Evolutionary conservation across 2,113 vertebrate species (phyloP), one percentile per base, ranked within the genome.

Genomic region (Datnioides undecimradiatus): DNA sequence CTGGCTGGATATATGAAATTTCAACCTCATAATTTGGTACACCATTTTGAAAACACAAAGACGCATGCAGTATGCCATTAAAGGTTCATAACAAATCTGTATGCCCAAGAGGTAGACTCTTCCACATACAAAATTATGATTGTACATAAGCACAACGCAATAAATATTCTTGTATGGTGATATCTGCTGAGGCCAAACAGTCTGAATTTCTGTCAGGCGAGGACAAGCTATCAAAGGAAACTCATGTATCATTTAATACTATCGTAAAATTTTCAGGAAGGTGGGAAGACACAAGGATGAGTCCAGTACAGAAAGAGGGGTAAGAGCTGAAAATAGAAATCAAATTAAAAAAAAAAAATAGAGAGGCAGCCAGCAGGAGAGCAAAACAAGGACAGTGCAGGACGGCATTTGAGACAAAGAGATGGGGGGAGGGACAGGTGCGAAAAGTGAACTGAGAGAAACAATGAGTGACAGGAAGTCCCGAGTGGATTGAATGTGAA

Each of bases 191-290:
- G 62, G 70, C 25, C 72, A 72, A 88, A 72, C 52, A 21, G 46
- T 69, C 66, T 48, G 38, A 49, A 78, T 71, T 78, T 80, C 65
- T 82, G 67, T 78, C 66, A 86, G 82, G 31, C 33, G 25, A 90
- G 79, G 86, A 85, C 43, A 83, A 84, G 80, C 83, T 86, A 91
- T 88, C 84, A 88, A 85, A 89, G 58, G 76, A 85, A 87, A 72
- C 73, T 89, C 90, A 92, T 93, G 81, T 85, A 92, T 92, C 90
- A 93, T 93, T 94, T 80, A 93, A 85, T 16, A 36, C 49, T 68
- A 67, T 83, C 67, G 79, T 89, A 75, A 91, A 88, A 89, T 46
- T 87, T 84, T 90, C 72, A 92, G 67, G 65, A 86, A 82, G 73
- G 79, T 65, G 75, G 83, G 68, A 85, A 80, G 80, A 86, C 55